A percentile compares a stretch with the other conserved stretches of the same genome.
Conservation (phyloP, 1,140 invertebrate genomes). For the Drosophila seguyi region DNA sequence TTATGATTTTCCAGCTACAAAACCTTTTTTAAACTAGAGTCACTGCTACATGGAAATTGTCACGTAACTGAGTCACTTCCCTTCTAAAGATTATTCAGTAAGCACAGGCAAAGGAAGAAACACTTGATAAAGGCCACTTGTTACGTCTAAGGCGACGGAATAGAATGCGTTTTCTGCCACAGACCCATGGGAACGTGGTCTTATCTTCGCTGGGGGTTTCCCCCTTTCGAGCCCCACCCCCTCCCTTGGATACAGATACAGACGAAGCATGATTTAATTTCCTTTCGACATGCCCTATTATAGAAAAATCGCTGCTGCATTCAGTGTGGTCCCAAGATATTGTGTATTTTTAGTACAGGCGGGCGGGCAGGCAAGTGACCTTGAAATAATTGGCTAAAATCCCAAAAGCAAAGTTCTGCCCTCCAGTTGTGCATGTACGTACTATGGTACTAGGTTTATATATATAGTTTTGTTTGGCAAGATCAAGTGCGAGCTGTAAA, state of each 20-base stretch:
- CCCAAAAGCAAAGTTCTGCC: constrained; percentile 27
- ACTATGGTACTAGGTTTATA: constrained; percentile 5
- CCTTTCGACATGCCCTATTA: constrained; percentile 24
- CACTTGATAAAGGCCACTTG: neutral
- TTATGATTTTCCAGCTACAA: neutral
- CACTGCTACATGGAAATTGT: neutral
- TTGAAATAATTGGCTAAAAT: constrained; percentile 54
- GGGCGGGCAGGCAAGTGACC: constrained; percentile 20
- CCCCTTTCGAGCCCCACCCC: neutral
- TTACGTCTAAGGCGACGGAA: neutral
- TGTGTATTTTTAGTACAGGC: constrained; percentile 18
- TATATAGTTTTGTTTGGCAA: constrained; percentile 47
- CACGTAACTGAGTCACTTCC: constrained; percentile 14
- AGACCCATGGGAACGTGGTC: constrained; percentile 4
- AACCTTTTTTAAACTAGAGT: neutral
- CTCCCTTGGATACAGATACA: neutral
- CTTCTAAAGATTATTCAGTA: neutral
- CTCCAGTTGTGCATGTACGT: constrained; percentile 19
- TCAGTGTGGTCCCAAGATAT: constrained; percentile 9
- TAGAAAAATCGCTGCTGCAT: constrained; percentile 12
- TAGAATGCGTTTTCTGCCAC: neutral
- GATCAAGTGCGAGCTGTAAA: constrained; percentile 69
- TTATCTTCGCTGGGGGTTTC: constrained; percentile 11
- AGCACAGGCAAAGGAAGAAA: neutral
- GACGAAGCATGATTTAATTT: constrained; percentile 47